These are phyloP conservation scores for Scaptomyza graminum DNA, from an alignment of 1,140 invertebrate genomes.

Conservation along the genomic window DNA sequence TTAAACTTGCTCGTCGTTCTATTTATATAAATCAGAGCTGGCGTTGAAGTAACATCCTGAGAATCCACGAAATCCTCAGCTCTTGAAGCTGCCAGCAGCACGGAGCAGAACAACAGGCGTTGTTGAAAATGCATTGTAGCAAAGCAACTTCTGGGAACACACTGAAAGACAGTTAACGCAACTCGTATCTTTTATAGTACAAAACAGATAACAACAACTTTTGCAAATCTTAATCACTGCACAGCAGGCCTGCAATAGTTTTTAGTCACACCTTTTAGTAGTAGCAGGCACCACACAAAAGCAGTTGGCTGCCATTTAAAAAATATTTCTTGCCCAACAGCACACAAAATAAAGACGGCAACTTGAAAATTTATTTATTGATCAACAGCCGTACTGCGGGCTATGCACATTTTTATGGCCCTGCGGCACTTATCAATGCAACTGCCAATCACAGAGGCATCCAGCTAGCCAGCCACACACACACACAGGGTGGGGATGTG, in stretches of 20 bases:
- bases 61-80: not conserved
- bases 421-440: constrained; percentile 54
- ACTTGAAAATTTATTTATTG: constrained; percentile 5
- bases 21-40: not conserved
- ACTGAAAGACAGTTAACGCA: not conserved
- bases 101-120: not conserved
- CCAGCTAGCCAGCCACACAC: constrained; percentile 24
- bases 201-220: not conserved
- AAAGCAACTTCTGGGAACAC: not conserved
- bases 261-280: constrained; percentile 17
- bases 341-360: not conserved
- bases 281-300: not conserved
- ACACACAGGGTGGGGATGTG: not conserved
- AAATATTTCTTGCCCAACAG: not conserved
- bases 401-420: constrained; percentile 45
- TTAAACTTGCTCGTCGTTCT: not conserved
- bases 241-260: constrained; percentile 17
- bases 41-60: not conserved
- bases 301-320: constrained; percentile 16
- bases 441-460: constrained; percentile 53
- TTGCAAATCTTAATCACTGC: not conserved
- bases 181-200: constrained; percentile 29
- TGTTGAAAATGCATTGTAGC: constrained; percentile 17
- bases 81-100: not conserved
- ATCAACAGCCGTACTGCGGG: constrained; percentile 16